phyloP scores from a whole-genome alignment of 2,797 vertebrate species.

The Vireo griseus region DNA sequence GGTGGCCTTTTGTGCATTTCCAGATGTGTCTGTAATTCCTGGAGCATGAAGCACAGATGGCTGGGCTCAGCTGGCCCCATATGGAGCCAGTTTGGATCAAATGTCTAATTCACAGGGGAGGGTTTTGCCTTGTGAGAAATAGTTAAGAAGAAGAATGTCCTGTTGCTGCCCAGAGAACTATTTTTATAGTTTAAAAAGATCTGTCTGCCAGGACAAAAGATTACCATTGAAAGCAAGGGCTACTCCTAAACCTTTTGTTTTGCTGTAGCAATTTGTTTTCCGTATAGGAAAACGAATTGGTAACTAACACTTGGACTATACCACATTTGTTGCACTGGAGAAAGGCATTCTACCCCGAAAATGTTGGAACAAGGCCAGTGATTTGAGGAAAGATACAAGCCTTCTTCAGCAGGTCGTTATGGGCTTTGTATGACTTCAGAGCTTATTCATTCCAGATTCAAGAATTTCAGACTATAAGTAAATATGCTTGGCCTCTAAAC shows the following conservation, averaged over 20 bases:
- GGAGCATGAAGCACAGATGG: not conserved
- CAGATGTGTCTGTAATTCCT: slow-evolving; percentile 10
- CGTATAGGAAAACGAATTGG: not conserved
- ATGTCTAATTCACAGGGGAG: not conserved
- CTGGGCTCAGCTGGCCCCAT: not conserved
- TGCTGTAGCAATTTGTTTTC: not conserved
- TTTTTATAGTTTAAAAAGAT: not conserved
- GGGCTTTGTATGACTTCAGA: not conserved
- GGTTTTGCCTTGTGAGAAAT: not conserved
- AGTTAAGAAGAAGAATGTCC: not conserved
- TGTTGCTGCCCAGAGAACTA: not conserved
- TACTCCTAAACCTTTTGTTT: not conserved
- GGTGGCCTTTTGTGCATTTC: slow-evolving; percentile 5
- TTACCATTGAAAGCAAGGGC: not conserved
- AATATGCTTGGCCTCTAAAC: not conserved
- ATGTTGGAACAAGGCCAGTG: not conserved
- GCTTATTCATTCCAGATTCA: not conserved
- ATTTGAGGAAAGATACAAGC: not conserved
- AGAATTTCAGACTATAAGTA: not conserved
- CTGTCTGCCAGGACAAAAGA: not conserved
- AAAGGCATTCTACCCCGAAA: not conserved
- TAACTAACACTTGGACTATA: not conserved
- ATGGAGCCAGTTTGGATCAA: slow-evolving; percentile 12
- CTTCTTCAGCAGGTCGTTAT: not conserved
- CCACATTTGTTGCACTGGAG: not conserved